A percentile compares a stretch with the other conserved stretches of the same genome.
These are phyloP conservation scores for Lepidothrix coronata DNA, from an alignment of 2,113 vertebrate species.

Conservation along the genomic window DNA sequence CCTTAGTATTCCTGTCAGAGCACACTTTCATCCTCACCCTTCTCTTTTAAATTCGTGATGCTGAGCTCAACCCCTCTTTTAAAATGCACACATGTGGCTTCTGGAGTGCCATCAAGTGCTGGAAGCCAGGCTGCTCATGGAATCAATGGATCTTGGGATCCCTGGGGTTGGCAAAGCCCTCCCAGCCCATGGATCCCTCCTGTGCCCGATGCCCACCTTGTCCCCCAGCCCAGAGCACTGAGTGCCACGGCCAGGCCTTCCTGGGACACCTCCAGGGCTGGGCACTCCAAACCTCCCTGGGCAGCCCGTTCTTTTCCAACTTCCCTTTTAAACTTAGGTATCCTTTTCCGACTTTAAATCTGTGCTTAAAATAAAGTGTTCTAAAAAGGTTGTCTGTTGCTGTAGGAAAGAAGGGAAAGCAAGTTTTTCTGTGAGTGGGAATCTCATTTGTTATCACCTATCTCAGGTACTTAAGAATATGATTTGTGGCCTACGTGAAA, in stretches of 20 bases:
- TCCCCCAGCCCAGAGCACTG: background rate
- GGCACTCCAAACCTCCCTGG: background rate
- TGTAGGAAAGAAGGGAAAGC: background rate
- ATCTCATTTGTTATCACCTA: background rate
- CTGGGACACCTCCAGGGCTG: background rate
- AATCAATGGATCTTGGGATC: background rate
- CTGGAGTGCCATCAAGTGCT: too few species aligned
- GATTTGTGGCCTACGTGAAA: conserved; percentile 4
- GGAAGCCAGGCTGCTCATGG: background rate
- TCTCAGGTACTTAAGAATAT: background rate
- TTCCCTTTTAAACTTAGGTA: background rate
- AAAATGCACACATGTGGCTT: background rate
- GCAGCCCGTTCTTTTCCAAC: background rate
- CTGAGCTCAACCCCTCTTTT: background rate
- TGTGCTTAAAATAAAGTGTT: background rate
- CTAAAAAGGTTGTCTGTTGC: background rate
- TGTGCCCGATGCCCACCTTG: fast-evolving
- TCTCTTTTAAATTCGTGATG: background rate
- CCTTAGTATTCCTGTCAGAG: background rate
- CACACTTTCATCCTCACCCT: background rate
- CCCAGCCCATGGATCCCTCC: fast-evolving
- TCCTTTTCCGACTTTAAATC: background rate
- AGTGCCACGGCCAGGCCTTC: fast-evolving
- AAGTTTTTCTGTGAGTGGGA: background rate
- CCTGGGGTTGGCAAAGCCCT: background rate